Conservation (phyloP, 2,888 invertebrate genomes). For the Ectemnius cavifrons region DNA sequence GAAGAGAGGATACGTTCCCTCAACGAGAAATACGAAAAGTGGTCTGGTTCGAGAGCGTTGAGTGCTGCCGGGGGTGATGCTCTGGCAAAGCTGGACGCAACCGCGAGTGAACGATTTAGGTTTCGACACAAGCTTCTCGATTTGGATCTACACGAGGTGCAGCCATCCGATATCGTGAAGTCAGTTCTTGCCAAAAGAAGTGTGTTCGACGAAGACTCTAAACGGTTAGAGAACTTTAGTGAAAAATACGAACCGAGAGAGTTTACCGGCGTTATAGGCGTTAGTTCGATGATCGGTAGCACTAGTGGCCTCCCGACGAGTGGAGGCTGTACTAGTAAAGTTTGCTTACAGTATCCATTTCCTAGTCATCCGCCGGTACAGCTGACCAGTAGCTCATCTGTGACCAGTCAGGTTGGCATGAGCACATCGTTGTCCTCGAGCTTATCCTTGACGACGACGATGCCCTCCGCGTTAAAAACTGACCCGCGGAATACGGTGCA, state of each 20-base stretch:
- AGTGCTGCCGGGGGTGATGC: constrained; percentile 81
- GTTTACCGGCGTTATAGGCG: constrained; percentile 76
- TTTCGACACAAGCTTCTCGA: constrained; percentile 88
- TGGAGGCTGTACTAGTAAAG: constrained; percentile 78
- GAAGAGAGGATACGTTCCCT: constrained; percentile 95
- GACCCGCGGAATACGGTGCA: constrained; percentile 66
- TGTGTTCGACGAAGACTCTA: constrained; percentile 97
- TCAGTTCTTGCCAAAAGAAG: constrained; percentile 94
- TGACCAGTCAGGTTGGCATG: constrained; percentile 41
- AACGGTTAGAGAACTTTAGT: constrained; percentile 92
- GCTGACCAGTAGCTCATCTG: constrained; percentile 51
- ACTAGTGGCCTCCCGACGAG: constrained; percentile 52
- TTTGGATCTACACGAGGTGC: constrained; percentile 88
- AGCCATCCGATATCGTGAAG: constrained; percentile 96
- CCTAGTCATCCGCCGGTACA: constrained; percentile 86
- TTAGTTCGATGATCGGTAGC: constrained; percentile 66
- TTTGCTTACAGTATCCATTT: constrained; percentile 87
- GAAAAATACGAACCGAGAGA: constrained; percentile 88
- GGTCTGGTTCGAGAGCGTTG: constrained; percentile 86
- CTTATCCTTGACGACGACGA: constrained; percentile 45
- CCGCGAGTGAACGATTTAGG: constrained; percentile 80
- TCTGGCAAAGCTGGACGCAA: constrained; percentile 79
- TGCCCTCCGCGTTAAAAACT: constrained; percentile 59
- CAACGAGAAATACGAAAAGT: constrained; percentile 95
- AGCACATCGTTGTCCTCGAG: constrained; percentile 48